phyloP scores from a whole-genome alignment of 1,140 invertebrate genomes.

The Drosophila insularis region DNA sequence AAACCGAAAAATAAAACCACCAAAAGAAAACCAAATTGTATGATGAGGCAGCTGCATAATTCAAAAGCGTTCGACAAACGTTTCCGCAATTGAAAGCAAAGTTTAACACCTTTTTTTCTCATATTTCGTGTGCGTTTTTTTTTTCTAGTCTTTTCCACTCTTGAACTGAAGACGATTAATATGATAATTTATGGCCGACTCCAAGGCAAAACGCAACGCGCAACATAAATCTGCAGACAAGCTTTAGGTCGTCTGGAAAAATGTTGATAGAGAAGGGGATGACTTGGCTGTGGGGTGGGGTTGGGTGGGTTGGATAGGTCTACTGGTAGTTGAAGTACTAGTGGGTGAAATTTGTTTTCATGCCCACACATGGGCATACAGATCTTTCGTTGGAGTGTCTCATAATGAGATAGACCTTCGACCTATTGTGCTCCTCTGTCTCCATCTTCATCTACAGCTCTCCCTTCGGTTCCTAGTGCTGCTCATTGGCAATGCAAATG shows the following conservation, averaged over 20 bases:
- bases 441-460: not conserved
- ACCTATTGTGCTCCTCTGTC: not conserved
- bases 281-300: not conserved
- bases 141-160: slow-evolving; percentile 13
- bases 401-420: slow-evolving; percentile 44
- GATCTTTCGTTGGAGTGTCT: slow-evolving; percentile 30
- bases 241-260: slow-evolving; percentile 29
- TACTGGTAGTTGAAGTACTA: not conserved
- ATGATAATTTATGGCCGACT: slow-evolving; percentile 49
- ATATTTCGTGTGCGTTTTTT: slow-evolving; percentile 14
- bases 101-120: slow-evolving; percentile 11
- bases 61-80: slow-evolving; percentile 8
- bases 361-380: slow-evolving; percentile 12
- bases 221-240: slow-evolving; percentile 47
- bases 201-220: slow-evolving; percentile 23
- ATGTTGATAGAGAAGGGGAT: not conserved
- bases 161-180: slow-evolving; percentile 38
- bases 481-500: slow-evolving; percentile 58
- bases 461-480: not conserved
- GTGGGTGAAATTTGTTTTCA: slow-evolving; percentile 20
- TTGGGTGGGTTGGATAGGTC: too few relatives aligned
- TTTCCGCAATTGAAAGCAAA: slow-evolving; percentile 2
- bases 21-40: not conserved
- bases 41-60: slow-evolving; percentile 30
- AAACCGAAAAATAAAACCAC: too few relatives aligned